These are phyloP conservation scores for Drosophila sturtevanti DNA, from an alignment of 1,140 invertebrate genomes.

Conservation along the genomic window DNA sequence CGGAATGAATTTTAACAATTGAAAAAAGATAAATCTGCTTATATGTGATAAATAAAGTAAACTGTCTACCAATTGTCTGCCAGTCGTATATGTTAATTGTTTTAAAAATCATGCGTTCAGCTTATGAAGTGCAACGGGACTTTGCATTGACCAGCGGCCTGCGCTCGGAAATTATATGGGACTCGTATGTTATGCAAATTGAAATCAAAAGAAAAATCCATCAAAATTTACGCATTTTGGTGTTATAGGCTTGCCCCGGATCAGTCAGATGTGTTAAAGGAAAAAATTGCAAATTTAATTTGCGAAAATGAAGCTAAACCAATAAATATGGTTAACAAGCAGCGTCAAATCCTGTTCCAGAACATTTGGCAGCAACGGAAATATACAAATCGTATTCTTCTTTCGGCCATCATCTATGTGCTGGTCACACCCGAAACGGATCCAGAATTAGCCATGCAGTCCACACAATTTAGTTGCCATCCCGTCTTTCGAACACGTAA, in stretches of 20 bases:
- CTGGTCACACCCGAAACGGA: conserved; percentile 59
- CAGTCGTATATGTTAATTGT: not conserved
- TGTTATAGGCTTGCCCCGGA: conserved; percentile 48
- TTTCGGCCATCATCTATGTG: conserved; percentile 74
- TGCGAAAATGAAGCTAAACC: conserved; percentile 28
- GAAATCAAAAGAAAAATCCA: not conserved
- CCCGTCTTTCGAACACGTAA: conserved; percentile 72
- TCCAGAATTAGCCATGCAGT: conserved; percentile 41
- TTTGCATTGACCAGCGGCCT: conserved; percentile 63
- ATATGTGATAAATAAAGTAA: not conserved
- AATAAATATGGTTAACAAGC: conserved; percentile 25
- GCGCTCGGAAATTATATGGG: conserved; percentile 73
- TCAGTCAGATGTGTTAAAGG: conserved; percentile 53
- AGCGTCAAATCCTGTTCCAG: conserved; percentile 52
- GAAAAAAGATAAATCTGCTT: not conserved
- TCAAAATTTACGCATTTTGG: no score
- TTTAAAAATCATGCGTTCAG: conserved; percentile 46
- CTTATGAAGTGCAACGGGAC: conserved; percentile 69
- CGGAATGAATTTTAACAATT: not conserved
- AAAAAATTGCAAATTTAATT: conserved; percentile 65
- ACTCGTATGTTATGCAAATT: conserved; percentile 60
- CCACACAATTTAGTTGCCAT: conserved; percentile 63
- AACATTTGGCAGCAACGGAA: conserved; percentile 71
- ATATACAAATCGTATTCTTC: conserved; percentile 64
- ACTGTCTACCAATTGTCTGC: not conserved